Conservation (phyloP, 2,888 invertebrate genomes). For the Herminia tarsipennalis region DNA sequence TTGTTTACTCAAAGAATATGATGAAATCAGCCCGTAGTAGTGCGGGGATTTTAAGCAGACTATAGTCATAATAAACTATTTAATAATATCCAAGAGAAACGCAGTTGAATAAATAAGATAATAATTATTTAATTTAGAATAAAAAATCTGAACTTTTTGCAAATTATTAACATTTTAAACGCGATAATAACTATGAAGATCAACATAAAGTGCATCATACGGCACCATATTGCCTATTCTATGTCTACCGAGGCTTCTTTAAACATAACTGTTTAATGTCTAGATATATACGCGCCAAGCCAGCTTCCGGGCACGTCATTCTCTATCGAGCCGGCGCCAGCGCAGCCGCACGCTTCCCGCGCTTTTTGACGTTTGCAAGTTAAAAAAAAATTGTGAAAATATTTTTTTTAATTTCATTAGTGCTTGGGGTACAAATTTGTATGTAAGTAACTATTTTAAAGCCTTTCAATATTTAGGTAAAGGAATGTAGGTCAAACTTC, state of each 20-base stretch:
- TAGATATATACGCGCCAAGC: conserved; percentile 74
- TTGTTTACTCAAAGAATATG: too few species aligned
- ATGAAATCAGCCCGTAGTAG: too few species aligned
- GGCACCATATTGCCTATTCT: conserved; percentile 54
- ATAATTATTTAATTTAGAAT: too few species aligned
- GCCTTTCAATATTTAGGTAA: conserved; percentile 50
- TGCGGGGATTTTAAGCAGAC: too few species aligned
- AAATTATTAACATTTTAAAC: too few species aligned
- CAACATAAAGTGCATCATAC: conserved; percentile 23
- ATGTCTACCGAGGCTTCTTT: conserved; percentile 58
- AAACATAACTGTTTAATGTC: conserved; percentile 81
- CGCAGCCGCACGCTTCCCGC: conserved; percentile 66
- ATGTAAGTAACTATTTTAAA: conserved; percentile 65
- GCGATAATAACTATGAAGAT: too few species aligned
- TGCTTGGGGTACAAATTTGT: conserved; percentile 57
- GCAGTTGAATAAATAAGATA: too few species aligned
- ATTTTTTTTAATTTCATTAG: conserved; percentile 50
- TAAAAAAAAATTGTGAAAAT: conserved; percentile 45
- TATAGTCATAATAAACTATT: too few species aligned
- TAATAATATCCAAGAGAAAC: too few species aligned
- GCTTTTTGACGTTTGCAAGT: conserved; percentile 57
- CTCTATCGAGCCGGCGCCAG: conserved; percentile 65
- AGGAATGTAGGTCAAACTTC: conserved; percentile 61
- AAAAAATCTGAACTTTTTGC: too few species aligned
- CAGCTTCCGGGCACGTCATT: conserved; percentile 82